These are phyloP conservation scores for Calidris pygmaea DNA, from an alignment of 2,113 vertebrate species.

Conservation along the genomic window DNA sequence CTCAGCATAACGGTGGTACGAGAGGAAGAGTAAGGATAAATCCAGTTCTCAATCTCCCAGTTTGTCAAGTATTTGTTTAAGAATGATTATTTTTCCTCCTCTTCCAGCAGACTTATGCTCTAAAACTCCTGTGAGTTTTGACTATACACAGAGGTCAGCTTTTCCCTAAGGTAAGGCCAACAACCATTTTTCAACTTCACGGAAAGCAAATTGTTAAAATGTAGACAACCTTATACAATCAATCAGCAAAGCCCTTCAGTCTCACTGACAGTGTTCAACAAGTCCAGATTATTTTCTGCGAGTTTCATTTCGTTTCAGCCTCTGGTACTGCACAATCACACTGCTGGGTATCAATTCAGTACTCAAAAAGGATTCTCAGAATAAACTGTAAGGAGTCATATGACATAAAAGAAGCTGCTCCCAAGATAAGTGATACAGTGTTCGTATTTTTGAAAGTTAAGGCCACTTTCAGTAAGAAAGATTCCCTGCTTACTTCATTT, in stretches of 20 bases:
- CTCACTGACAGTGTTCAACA: not conserved
- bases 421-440: not conserved
- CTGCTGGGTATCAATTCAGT: not conserved
- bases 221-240: not conserved
- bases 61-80: not conserved
- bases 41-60: not conserved
- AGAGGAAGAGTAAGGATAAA: not conserved
- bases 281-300: not conserved
- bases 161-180: not conserved
- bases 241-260: not conserved
- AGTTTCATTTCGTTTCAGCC: not conserved
- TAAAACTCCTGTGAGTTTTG: not conserved
- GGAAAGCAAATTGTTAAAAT: not conserved
- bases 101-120: not conserved
- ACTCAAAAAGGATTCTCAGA: not conserved
- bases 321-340: not conserved
- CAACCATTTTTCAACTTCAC: not conserved
- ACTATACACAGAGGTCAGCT: not conserved
- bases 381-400: not conserved
- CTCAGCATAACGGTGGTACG: accelerated
- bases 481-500: conserved; percentile 2
- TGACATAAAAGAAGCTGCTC: not conserved
- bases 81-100: not conserved
- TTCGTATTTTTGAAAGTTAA: not conserved
- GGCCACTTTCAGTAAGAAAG: not conserved